Base-by-base conservation (phyloP, 2,888 invertebrate genomes). In the Tachina fera region DNA sequence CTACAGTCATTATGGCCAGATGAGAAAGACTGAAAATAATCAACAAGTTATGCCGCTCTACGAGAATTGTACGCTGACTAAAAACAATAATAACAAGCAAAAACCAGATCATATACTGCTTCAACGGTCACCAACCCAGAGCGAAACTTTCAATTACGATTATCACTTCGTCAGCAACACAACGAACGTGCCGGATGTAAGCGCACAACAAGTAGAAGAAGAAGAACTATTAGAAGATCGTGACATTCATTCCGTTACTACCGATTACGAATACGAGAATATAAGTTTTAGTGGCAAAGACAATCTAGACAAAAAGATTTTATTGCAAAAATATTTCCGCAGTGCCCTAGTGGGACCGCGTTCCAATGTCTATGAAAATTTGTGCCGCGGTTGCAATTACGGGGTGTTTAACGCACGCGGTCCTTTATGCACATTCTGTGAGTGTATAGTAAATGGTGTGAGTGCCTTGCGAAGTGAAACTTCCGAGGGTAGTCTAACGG, bases 311-410 rank as follows among this genome's bases (percentile, higher is more conserved):
- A 88, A 88, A 75, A 82, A 82, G 16, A n/a, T 88, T n/a, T 87
- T 91, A 80, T 87, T 92, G 74, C 89, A 90, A 75, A 91, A 91
- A 77, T 91, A 90, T 84, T 91, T 92, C 87, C 90, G 89, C 43
- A 89, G 89, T 77, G 90, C 89, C 14, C 88, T 86, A n/a, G 86
- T 86, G 63, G 86, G 86, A 11, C 86, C 86, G 10, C 79, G 86
- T 5, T 67, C 74, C n/a, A 88, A 89, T 39, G 89, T 91, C 77
- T 92, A 92, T 70, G 92, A 92, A 87, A 93, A 92, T 88, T 84
- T 93, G 41, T 92, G 92, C 79, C 90, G 90, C 53, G 91, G 91
- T 70, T 92, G 92, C 81, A 92, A 92, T 63, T 92, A 92, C 81
- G 92, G 92, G 0, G 90, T 92, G 3, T 92, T 92, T 68, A 91